Evolutionary conservation across 2,888 invertebrate species (phyloP).

Genomic region (Drosophila sordidapex): DNA sequence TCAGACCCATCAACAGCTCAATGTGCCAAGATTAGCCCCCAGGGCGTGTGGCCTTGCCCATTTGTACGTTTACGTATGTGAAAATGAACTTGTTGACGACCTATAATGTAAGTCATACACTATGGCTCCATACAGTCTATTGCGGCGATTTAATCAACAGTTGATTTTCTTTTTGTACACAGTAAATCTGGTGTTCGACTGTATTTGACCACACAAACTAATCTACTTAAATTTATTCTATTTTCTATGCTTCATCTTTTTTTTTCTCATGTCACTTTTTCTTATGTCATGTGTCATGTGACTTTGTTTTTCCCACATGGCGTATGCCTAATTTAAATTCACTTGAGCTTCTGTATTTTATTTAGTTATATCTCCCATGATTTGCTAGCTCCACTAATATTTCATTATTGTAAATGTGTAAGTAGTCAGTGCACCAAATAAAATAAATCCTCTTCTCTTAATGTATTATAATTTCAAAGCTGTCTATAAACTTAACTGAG

Average conservation of each 20-base stretch:
- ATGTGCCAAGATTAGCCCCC: slow-evolving; percentile 45
- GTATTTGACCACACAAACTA: background rate
- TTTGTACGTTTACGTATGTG: slow-evolving; percentile 6
- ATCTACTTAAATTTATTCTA: background rate
- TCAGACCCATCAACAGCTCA: slow-evolving; percentile 51
- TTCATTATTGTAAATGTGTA: background rate
- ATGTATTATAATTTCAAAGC: background rate
- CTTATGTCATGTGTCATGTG: background rate
- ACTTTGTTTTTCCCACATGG: background rate
- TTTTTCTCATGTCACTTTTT: background rate
- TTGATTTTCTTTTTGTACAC: slow-evolving; percentile 5
- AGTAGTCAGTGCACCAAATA: background rate
- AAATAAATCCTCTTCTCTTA: background rate
- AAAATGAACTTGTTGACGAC: slow-evolving; percentile 30
- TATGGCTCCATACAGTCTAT: slow-evolving; percentile 24
- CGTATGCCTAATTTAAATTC: background rate
- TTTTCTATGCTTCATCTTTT: background rate
- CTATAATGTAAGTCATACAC: slow-evolving; percentile 16
- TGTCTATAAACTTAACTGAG: background rate
- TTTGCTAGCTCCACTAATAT: background rate
- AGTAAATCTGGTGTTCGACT: background rate
- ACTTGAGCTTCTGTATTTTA: background rate
- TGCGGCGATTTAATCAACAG: slow-evolving; percentile 15
- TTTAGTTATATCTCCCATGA: background rate
- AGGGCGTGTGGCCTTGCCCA: slow-evolving; percentile 34